Conservation (phyloP, 2,113 vertebrate genomes). For the Micronycteris hirsuta region DNA sequence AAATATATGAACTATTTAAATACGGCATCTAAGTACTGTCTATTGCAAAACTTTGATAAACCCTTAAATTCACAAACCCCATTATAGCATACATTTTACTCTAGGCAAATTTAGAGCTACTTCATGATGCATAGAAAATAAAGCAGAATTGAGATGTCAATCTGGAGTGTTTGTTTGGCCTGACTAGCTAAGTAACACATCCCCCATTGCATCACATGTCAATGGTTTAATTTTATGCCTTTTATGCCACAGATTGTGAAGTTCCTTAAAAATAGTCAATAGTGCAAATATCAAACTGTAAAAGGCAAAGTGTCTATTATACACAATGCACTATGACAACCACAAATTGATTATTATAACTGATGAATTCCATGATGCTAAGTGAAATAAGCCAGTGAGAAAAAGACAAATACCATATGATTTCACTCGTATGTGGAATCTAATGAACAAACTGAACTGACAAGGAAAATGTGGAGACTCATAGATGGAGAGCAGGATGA, state of each 20-base stretch:
- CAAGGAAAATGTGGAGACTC: too few relatives aligned
- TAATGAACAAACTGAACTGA: too few relatives aligned
- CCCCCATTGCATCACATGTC: not conserved
- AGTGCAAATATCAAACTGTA: not conserved
- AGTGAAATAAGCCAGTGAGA: too few relatives aligned
- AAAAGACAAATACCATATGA: too few relatives aligned
- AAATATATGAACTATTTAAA: not conserved
- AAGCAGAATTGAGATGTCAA: not conserved
- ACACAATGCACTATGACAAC: not conserved
- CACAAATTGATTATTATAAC: not conserved
- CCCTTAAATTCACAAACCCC: not conserved
- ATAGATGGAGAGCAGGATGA: too few relatives aligned
- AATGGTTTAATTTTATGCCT: not conserved
- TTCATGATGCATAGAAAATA: not conserved
- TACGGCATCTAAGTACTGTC: not conserved
- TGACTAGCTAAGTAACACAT: not conserved
- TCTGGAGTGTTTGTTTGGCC: not conserved
- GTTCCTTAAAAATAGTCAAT: not conserved
- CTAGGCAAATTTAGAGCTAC: not conserved
- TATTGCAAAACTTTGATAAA: not conserved
- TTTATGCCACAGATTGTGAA: not conserved
- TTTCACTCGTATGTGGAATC: too few relatives aligned
- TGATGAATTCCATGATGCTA: not conserved
- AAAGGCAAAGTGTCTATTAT: not conserved
- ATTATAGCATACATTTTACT: not conserved